These are phyloP conservation scores for Agrotis segetum DNA, from an alignment of 2,888 invertebrate genomes.

Conservation along the genomic window DNA sequence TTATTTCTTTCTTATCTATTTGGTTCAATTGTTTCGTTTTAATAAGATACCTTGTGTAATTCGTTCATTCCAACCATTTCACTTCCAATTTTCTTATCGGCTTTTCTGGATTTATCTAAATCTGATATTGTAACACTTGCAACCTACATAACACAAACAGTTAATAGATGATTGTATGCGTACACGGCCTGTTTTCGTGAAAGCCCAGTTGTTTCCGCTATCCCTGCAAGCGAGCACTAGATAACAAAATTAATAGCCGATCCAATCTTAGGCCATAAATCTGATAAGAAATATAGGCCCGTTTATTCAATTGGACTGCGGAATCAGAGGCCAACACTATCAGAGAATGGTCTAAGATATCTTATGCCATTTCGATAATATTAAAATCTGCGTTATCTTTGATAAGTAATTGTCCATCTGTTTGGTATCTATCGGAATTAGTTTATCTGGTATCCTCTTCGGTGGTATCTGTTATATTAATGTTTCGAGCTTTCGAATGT, in stretches of 20 bases:
- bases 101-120: constrained; percentile 15
- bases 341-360: constrained; percentile 59
- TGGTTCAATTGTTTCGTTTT: constrained; percentile 20
- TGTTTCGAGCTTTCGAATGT: constrained; percentile 51
- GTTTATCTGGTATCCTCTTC: constrained; percentile 45
- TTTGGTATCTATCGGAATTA: constrained; percentile 51
- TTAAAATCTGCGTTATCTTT: constrained; percentile 54
- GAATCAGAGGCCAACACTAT: constrained; percentile 62
- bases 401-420: constrained; percentile 59
- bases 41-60: neutral
- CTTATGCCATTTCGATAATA: constrained; percentile 57
- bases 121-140: constrained; percentile 27
- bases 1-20: constrained; percentile 9
- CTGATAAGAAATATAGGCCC: constrained; percentile 65
- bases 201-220: constrained; percentile 62
- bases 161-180: constrained; percentile 43
- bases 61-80: constrained; percentile 9
- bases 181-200: constrained; percentile 55
- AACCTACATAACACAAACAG: constrained; percentile 47
- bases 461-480: constrained; percentile 53
- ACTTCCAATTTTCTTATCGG: constrained; percentile 28
- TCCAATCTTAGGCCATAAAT: constrained; percentile 64
- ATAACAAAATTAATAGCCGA: constrained; percentile 67
- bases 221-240: constrained; percentile 55
- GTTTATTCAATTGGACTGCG: constrained; percentile 60